phyloP scores from a whole-genome alignment of 1,140 invertebrate genomes.

The Planococcus citri region DNA sequence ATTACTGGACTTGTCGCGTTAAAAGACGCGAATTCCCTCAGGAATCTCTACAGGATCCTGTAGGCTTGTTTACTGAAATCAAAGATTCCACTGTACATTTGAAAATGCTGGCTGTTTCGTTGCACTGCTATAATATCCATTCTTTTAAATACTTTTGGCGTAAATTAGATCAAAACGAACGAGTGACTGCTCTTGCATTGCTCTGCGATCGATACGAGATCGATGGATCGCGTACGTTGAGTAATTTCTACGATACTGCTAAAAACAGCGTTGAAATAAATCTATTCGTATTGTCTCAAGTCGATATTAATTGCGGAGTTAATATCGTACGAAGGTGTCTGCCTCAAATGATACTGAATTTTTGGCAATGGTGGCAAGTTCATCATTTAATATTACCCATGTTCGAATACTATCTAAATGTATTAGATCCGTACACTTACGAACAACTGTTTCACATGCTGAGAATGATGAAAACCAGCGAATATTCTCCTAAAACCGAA shows the following conservation, averaged over 20 bases:
- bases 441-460: background rate
- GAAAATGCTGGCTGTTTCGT: background rate
- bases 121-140: background rate
- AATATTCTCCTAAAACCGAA: background rate
- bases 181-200: background rate
- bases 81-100: background rate
- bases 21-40: background rate
- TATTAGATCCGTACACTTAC: background rate
- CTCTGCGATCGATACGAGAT: background rate
- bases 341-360: background rate
- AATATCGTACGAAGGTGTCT: background rate
- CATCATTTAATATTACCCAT: background rate
- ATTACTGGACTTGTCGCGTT: conserved; percentile 2
- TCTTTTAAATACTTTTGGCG: conserved; percentile 11
- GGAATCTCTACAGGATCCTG: background rate
- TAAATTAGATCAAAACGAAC: background rate
- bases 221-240: background rate
- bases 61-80: background rate
- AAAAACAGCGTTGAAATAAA: background rate
- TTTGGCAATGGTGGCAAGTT: background rate
- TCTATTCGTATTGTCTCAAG: background rate
- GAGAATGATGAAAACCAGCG: no score
- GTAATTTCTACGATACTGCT: background rate
- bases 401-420: background rate
- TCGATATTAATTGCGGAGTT: background rate